These are phyloP conservation scores for Lottia gigantea DNA, from an alignment of 2,888 invertebrate genomes.

Conservation along the genomic window DNA sequence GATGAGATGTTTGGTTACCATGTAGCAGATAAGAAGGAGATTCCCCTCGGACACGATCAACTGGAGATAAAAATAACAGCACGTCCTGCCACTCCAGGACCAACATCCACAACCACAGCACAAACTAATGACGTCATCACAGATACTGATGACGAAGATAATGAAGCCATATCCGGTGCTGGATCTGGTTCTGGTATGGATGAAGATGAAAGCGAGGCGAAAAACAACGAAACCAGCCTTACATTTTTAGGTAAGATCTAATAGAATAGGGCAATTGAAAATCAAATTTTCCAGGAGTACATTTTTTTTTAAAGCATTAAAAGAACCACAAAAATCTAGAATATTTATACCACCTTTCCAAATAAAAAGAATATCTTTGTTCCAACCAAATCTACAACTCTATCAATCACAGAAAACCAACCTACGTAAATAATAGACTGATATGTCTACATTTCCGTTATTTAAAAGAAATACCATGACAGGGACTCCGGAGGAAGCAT, in stretches of 20 bases:
- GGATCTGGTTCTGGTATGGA: constrained; percentile 3
- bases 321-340: no score
- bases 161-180: not conserved
- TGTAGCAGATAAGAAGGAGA: not conserved
- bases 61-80: not conserved
- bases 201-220: not conserved
- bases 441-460: no score
- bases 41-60: not conserved
- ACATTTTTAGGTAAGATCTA: not conserved
- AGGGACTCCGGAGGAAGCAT: no score
- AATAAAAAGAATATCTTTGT: no score
- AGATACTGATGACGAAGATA: not conserved
- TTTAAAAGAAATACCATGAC: no score
- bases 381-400: no score
- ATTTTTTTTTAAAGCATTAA: no score
- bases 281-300: no score
- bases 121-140: not conserved
- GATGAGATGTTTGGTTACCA: constrained; percentile 1
- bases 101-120: not conserved
- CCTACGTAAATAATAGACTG: no score
- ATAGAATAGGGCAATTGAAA: no score
- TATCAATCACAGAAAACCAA: no score
- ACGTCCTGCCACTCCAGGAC: not conserved
- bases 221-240: not conserved
- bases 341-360: no score